Base-by-base conservation (phyloP, 2,797 vertebrate genomes). In the Catostomus latipinnis region DNA sequence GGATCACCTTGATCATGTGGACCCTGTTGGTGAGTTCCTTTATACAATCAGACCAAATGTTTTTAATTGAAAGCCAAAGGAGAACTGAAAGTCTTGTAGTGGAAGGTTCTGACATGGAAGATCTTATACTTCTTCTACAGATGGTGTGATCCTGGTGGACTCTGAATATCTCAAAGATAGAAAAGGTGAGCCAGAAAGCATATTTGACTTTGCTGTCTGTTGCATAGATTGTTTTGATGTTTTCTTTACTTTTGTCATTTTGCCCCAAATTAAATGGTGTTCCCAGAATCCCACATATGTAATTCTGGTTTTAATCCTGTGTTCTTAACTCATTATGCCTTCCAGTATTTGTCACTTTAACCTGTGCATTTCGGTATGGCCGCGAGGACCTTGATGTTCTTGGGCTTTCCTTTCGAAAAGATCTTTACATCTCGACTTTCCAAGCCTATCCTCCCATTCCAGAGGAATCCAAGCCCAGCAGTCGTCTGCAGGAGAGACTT, bases 301-400 rank as follows among this genome's bases (percentile, higher is more conserved):
- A 34, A 6, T 63, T 43, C 1, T 6, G 5, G 22, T 22, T 6
- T 34, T 54, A 46, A 14, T 16, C 78, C 71, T 49, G 71, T 6
- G 18, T 50, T 12, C 16, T 22, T 11, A 8, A 14, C 50, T 69
- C 4, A 1, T 53, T 48, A 12, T 71, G 60, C 22, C 9, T 65
- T 13, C 0, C 80, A 98, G 97, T 98, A 65, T 98, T 97, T 0
- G 97, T 98, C 89, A 99, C 97, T 0, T 83, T 99, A 90, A 99
- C 97, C 58, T 99, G 97, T 76, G 97, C 97, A 8, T 99, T 99
- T 84, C 96, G 97, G 50, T 99, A 99, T 0, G 97, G 97, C 74
- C 97, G 97, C 0, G 97, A 99, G 88, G 97, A 99, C 89, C 92
- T 99, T 88, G 97, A 99, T 0, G 97, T 98, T 16, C 91, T 99